These are phyloP conservation scores for Belonocnema kinseyi DNA, from an alignment of 1,140 invertebrate genomes.

Conservation along the genomic window DNA sequence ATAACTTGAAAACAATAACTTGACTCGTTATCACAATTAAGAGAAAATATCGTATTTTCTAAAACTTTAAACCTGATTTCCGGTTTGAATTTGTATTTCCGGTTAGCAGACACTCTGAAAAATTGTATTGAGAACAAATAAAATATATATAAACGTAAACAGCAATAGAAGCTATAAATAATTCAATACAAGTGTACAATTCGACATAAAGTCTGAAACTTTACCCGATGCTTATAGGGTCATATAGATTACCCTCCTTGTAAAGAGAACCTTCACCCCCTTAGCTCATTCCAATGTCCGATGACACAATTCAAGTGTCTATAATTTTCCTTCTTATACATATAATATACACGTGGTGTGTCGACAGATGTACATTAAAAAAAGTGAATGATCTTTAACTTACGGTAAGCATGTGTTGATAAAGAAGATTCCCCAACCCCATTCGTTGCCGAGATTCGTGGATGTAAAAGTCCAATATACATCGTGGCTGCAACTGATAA, in stretches of 20 bases:
- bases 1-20: too few species aligned
- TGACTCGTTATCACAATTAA: too few species aligned
- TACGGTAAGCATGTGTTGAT: slow-evolving; percentile 87
- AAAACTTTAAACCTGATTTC: too few species aligned
- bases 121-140: too few species aligned
- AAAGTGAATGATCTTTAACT: slow-evolving; percentile 52
- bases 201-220: too few species aligned
- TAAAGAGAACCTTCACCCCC: slow-evolving; percentile 5
- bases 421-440: slow-evolving; percentile 86
- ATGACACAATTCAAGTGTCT: slow-evolving; percentile 7
- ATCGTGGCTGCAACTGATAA: slow-evolving; percentile 85
- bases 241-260: not conserved
- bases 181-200: too few species aligned
- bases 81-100: too few species aligned
- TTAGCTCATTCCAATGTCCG: not conserved
- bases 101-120: too few species aligned
- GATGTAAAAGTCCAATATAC: slow-evolving; percentile 92
- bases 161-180: too few species aligned
- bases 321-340: slow-evolving; percentile 11
- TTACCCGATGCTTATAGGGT: not conserved
- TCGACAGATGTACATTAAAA: not conserved
- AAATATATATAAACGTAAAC: too few species aligned
- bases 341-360: not conserved
- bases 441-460: slow-evolving; percentile 86
- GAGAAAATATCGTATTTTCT: too few species aligned